Base-by-base conservation (phyloP, 2,888 invertebrate genomes). In the Mantis religiosa region DNA sequence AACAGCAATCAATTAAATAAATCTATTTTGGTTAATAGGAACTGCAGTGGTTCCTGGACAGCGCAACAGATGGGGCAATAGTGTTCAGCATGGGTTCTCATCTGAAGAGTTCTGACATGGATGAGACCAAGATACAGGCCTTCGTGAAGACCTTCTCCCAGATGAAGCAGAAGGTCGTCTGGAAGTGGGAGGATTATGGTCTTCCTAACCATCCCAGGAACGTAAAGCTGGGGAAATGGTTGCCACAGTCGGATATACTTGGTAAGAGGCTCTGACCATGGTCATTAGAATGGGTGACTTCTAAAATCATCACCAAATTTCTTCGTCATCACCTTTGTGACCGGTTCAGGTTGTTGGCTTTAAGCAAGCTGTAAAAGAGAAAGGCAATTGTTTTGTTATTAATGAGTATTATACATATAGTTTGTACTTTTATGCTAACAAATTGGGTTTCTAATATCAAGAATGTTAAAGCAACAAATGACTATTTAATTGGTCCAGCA, bases 261-360 rank as follows among this genome's bases (percentile, higher is more conserved):
- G 93, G 95, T 95, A 91, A 92, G 91, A 20, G 6, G 1, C 54
- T 6, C 20, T 54, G 3, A 71, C 6, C 12, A 41, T 41, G 41
- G 1, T 41, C 41, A 12, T 7, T 34, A 34, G 7, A 7, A 34
- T 34, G 41, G 41, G 9, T 41, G 1, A 41, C 41, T 41, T 41
- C 41, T 41, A 41, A 1, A 41, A 2, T 41, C 41, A 41, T 41
- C 41, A 41, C 1, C 12, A 41, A 7, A 34, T 12, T 41, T 41
- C 41, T 2, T 41, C 41, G 12, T 12, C 41, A 41, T 12, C 12
- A 12, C 6, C 41, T 12, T 7, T 2, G 2, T 41, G 41, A 41
- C 41, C 12, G 1, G 41, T 9, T 41, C 12, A 12, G 41, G 12
- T 41, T 41, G 9, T 41, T 41, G 41, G 41, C 12, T 6, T 12